Percentiles rank a stretch among this genome's conserved stretches.
These are phyloP conservation scores for Cephus spinipes DNA, from an alignment of 2,888 invertebrate genomes.

Conservation along the genomic window DNA sequence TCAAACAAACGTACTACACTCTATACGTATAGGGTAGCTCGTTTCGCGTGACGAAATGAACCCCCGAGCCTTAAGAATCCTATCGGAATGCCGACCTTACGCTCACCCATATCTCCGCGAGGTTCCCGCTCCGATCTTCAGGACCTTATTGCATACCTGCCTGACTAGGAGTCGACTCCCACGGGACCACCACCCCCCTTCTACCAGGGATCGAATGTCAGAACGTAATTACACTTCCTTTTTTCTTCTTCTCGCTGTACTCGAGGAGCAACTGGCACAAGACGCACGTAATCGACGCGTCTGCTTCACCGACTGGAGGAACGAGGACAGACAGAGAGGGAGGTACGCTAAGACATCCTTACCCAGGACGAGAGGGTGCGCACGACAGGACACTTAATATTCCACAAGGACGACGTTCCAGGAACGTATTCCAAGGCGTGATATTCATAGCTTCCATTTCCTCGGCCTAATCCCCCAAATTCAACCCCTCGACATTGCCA, in stretches of 20 bases:
- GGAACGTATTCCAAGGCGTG: conserved; percentile 47
- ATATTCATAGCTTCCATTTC: conserved; percentile 47
- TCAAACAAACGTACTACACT: neutral
- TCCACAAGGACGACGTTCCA: conserved; percentile 39
- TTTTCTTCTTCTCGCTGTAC: neutral
- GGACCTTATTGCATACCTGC: conserved; percentile 37
- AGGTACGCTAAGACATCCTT: neutral
- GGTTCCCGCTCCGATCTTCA: conserved; percentile 25
- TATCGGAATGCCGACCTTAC: conserved; percentile 43
- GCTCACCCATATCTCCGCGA: conserved; percentile 21
- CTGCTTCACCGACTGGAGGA: neutral
- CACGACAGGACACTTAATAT: conserved; percentile 49
- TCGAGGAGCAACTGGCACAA: neutral
- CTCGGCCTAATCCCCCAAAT: conserved; percentile 47
- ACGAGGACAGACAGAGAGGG: neutral
- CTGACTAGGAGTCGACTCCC: neutral
- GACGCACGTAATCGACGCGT: neutral
- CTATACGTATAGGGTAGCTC: neutral
- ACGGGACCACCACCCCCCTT: no score
- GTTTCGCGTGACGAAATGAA: conserved; percentile 2
- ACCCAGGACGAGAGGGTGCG: neutral
- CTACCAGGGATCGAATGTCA: neutral
- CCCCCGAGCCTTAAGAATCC: conserved; percentile 30
- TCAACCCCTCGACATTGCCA: conserved; percentile 30
- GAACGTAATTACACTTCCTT: neutral